Conservation (phyloP, 2,797 vertebrate genomes). For the Sebastolobus alascanus region DNA sequence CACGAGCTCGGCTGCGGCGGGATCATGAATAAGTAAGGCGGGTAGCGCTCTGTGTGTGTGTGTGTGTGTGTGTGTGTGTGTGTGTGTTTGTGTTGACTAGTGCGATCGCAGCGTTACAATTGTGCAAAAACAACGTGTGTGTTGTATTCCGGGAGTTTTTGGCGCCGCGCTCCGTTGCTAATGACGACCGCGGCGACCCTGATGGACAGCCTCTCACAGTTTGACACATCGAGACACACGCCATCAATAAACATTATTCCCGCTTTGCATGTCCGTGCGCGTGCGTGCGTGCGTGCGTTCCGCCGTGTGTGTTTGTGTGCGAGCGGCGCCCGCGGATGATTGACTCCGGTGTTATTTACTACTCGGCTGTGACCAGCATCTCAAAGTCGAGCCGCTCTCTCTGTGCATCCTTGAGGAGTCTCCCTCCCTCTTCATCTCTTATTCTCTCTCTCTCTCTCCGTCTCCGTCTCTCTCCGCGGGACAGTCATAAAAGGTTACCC, state of each 20-base stretch:
- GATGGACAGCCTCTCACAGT: conserved; percentile 65
- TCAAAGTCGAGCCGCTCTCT: conserved; percentile 49
- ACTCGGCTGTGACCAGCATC: conserved; percentile 75
- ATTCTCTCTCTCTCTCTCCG: conserved; percentile 16
- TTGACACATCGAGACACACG: conserved; percentile 54
- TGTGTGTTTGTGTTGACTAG: background rate
- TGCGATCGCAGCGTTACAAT: background rate
- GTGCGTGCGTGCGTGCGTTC: background rate
- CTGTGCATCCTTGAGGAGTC: conserved; percentile 49
- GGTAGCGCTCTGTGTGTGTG: background rate
- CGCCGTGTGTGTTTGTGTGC: conserved; percentile 37
- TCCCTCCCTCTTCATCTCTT: conserved; percentile 26
- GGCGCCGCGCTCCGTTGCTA: conserved; percentile 46
- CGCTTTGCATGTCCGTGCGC: conserved; percentile 45
- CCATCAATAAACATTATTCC: conserved; percentile 75
- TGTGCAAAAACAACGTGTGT: background rate
- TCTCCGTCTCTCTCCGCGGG: conserved; percentile 21
- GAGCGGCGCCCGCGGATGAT: conserved; percentile 64
- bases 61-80: background rate
- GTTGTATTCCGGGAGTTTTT: conserved; percentile 11
- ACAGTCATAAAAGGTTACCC: conserved; percentile 69
- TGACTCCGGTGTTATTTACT: conserved; percentile 81
- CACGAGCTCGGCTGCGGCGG: conserved; percentile 38
- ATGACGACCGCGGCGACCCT: conserved; percentile 56
- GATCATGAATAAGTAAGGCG: conserved; percentile 64